These are phyloP conservation scores for Egretta garzetta DNA, from an alignment of 2,113 vertebrate species.

Conservation along the genomic window DNA sequence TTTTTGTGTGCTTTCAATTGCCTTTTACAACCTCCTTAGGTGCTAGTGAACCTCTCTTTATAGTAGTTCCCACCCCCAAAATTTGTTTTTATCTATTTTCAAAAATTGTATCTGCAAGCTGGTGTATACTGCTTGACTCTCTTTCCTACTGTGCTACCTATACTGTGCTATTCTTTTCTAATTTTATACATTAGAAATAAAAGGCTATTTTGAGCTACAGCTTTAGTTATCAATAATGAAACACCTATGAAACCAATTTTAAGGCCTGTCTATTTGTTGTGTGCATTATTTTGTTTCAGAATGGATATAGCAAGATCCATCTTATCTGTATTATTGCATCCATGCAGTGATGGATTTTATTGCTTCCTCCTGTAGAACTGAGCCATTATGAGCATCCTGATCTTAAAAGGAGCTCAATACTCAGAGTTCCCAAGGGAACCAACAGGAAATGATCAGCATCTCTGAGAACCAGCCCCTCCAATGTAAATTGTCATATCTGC, in stretches of 20 bases:
- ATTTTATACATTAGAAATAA: background rate
- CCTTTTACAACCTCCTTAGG: background rate
- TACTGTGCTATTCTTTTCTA: background rate
- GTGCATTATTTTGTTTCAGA: background rate
- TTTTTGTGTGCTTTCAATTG: background rate
- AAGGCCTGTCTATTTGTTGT: background rate
- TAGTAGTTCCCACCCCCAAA: background rate
- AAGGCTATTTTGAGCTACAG: background rate
- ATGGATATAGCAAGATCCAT: background rate
- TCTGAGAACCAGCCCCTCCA: background rate
- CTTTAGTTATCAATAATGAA: background rate
- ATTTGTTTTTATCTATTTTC: background rate
- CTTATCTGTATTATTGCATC: background rate
- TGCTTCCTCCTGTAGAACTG: background rate
- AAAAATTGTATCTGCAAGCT: background rate
- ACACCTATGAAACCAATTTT: background rate
- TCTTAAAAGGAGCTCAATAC: slow-evolving; percentile 12
- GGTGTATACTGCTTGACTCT: background rate
- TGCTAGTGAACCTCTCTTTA: background rate
- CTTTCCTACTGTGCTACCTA: background rate
- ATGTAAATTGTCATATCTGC: background rate
- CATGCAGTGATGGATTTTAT: background rate
- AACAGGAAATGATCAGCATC: background rate
- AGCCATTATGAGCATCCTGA: background rate
- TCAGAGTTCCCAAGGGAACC: background rate